A percentile compares a stretch with the other conserved stretches of the same genome.
These are phyloP conservation scores for Blomia tropicalis DNA, from an alignment of 2,888 invertebrate genomes.

Conservation along the genomic window DNA sequence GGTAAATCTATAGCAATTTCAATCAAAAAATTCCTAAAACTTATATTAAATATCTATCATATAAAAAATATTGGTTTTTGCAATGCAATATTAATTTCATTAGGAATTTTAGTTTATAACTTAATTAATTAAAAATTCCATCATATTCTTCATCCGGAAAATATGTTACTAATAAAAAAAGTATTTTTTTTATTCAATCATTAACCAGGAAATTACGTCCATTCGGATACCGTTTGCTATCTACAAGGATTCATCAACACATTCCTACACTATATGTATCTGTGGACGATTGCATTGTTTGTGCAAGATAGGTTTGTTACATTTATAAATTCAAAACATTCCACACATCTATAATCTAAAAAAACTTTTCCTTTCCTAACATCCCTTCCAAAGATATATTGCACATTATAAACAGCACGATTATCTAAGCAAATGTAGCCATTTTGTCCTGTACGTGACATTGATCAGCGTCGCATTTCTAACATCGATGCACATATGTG, in stretches of 20 bases:
- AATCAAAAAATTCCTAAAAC: too few species aligned
- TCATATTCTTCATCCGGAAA: too few species aligned
- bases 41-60: too few species aligned
- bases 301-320: background rate
- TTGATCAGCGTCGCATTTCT: background rate
- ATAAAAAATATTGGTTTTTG: too few species aligned
- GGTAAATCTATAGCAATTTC: too few species aligned
- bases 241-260: background rate
- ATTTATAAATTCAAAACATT: background rate
- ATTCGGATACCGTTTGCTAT: background rate
- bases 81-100: too few species aligned
- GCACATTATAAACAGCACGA: background rate
- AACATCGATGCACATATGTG: background rate
- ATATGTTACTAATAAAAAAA: too few species aligned
- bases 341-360: too few species aligned
- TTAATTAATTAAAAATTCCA: too few species aligned
- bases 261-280: background rate
- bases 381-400: background rate
- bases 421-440: constrained; percentile 3
- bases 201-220: background rate
- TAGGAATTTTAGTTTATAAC: too few species aligned
- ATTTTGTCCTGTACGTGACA: background rate
- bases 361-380: background rate
- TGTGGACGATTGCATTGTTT: background rate
- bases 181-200: background rate